phyloP scores from a whole-genome alignment of 2,797 vertebrate genomes.

The Halcyon leucocephala region DNA sequence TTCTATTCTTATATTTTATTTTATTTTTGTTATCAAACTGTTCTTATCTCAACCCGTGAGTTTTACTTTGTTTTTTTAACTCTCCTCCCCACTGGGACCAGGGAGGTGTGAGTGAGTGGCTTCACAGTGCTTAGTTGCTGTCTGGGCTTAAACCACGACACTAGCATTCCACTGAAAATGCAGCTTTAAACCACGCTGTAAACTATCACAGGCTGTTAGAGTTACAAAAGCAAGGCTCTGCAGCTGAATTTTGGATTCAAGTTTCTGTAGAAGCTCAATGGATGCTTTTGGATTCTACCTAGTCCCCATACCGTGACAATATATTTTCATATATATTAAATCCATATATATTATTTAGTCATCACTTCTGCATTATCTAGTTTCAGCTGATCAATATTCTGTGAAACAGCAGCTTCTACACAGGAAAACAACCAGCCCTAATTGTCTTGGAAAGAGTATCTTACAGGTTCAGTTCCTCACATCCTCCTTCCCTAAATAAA shows the following conservation, averaged over 20 bases:
- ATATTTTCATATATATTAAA: background rate
- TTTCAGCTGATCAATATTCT: background rate
- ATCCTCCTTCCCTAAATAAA: background rate
- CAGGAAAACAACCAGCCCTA: background rate
- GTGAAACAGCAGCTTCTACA: background rate
- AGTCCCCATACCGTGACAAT: background rate
- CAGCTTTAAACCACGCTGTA: background rate
- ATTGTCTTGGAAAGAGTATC: background rate
- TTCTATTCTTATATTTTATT: background rate
- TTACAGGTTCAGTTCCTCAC: background rate
- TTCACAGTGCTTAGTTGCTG: background rate
- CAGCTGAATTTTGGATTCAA: background rate
- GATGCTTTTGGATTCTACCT: background rate
- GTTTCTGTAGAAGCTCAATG: background rate
- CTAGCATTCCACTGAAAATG: background rate
- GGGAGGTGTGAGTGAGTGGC: background rate
- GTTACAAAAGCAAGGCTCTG: fast-evolving
- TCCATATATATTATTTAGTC: background rate
- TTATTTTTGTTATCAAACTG: background rate
- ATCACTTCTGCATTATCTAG: background rate
- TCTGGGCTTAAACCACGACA: background rate
- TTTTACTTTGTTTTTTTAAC: background rate
- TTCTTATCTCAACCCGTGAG: background rate
- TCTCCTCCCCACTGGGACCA: background rate
- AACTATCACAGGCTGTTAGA: background rate